Evolutionary conservation across 1,140 invertebrate genomes (phyloP).

Genomic region (Homarus americanus): DNA sequence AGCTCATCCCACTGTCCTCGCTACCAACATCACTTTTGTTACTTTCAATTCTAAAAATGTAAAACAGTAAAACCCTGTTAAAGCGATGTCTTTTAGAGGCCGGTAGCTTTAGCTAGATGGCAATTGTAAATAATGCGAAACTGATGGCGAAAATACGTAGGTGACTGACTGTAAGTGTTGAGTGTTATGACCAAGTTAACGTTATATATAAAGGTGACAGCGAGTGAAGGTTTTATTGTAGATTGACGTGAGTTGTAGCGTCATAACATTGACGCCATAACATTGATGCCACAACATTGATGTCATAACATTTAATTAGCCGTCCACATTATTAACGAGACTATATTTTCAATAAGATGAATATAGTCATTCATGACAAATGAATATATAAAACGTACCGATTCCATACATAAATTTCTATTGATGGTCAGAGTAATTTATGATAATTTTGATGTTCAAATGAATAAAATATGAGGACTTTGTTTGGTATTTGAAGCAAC

Average conservation of each 20-base stretch:
- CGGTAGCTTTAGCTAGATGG: background rate
- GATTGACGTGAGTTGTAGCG: conserved; percentile 1
- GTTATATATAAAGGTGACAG: background rate
- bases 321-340: conserved; percentile 53
- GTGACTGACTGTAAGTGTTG: background rate
- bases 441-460: conserved; percentile 47
- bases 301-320: conserved; percentile 41
- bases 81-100: background rate
- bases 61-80: background rate
- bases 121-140: background rate
- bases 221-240: conserved; percentile 10
- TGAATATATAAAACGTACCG: conserved; percentile 36
- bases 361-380: conserved; percentile 15
- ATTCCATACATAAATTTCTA: conserved; percentile 21
- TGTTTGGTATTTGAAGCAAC: conserved; percentile 35
- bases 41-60: background rate
- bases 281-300: too few species aligned
- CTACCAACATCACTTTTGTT: background rate
- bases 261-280: conserved; percentile 49
- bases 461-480: conserved; percentile 45
- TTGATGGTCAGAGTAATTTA: conserved; percentile 48
- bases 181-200: background rate
- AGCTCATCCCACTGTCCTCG: too few species aligned
- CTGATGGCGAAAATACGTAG: background rate
- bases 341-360: conserved; percentile 38